Base-by-base conservation (phyloP, 2,113 vertebrate genomes). In the Tiliqua scincoides region DNA sequence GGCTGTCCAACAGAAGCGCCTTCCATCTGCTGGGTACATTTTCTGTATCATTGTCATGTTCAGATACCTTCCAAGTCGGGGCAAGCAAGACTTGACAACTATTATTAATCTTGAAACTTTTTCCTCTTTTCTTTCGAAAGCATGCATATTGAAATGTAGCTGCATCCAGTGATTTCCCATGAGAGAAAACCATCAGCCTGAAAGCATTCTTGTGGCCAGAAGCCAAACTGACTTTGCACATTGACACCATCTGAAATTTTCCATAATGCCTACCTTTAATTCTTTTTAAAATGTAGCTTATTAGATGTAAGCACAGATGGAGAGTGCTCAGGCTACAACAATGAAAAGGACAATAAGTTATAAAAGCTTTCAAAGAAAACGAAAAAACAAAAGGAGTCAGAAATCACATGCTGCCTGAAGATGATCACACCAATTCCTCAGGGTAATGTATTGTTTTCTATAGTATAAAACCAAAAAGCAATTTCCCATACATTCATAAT, bases 111-210 rank as follows among this genome's bases (percentile, higher is more conserved):
- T 43, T 32, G 2, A 8, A 2, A 12, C 30, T 73, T 82, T 48
- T 86, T 18, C 1, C 30, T 61, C 32, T 71, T 25, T 84, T 17
- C 35, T 68, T 85, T 85, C 85, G 82, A 92, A 76, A 35, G 72
- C 86, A 72, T 72, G 2, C 12, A 77, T 43, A 54, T 83, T 78
- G 72, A 86, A 89, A 79, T 54, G 6, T 73, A 89, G 27, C 12
- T 48, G 70, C 37, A 83, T 54, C 63, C 52, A 48, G 1, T 84
- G 30, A 83, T 91, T 90, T n/a, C 74, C 82, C 59, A 35, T 32
- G 43, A 87, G 62, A 82, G 8, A 32, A 72, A 88, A 84, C 3
- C 32, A 67, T 91, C 54, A 80, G 37, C 4, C 8, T 30, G 4
- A 86, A 32, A 11, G 14, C 20, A 63, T 85, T 54, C 71, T 62